Conservation (phyloP, 2,797 vertebrate species). For the Paguma larvata region DNA sequence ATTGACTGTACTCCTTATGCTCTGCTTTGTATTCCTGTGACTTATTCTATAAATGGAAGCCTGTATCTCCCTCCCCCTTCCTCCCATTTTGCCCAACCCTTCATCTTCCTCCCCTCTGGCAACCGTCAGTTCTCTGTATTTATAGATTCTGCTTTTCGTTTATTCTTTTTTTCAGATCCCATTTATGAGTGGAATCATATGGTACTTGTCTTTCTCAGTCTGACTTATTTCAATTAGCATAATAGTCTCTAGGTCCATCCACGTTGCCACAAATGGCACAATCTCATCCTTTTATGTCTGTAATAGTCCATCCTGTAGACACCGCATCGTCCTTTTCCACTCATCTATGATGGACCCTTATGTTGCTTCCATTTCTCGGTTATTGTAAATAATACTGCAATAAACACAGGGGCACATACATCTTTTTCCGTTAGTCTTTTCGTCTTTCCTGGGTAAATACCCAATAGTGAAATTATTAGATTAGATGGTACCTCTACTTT, state of each 20-base stretch:
- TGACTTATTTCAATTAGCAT: background rate
- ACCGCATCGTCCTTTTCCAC: background rate
- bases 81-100: background rate
- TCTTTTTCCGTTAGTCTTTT: background rate
- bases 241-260: background rate
- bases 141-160: background rate
- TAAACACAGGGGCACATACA: background rate
- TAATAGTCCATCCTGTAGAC: background rate
- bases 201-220: background rate
- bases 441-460: background rate
- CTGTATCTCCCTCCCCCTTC: background rate
- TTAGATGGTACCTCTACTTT: background rate
- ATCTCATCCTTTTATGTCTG: background rate
- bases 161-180: background rate
- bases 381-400: background rate
- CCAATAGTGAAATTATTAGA: background rate
- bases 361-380: background rate
- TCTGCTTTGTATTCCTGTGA: background rate
- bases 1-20: background rate
- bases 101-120: background rate
- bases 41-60: background rate
- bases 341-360: background rate
- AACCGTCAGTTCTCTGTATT: background rate
- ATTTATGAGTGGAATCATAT: background rate
- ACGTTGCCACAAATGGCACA: background rate